Percentiles rank a stretch among this genome's conserved stretches.
Conservation (phyloP, 2,797 vertebrate species). For the Australoheros facetus region DNA sequence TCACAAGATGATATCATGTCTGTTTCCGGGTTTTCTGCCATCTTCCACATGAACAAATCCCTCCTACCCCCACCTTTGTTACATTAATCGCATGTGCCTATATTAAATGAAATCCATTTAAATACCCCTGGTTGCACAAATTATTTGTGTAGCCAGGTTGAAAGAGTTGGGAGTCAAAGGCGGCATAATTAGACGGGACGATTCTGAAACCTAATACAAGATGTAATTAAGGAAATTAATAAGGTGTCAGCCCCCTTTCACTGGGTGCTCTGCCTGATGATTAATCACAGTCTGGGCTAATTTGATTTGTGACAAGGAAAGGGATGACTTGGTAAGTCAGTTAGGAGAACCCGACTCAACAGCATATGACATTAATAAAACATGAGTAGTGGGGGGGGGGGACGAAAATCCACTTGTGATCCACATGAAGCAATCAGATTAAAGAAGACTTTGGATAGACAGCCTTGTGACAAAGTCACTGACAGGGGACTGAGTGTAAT, state of each 20-base stretch:
- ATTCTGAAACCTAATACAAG: slow-evolving; percentile 83
- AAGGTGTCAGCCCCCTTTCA: slow-evolving; percentile 83
- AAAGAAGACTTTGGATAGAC: slow-evolving; percentile 56
- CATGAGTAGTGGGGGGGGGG: slow-evolving; percentile 67
- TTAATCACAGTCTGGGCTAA: slow-evolving; percentile 84
- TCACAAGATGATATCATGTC: not conserved
- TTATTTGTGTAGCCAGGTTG: slow-evolving; percentile 78
- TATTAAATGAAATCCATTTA: slow-evolving; percentile 73
- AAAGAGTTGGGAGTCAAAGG: slow-evolving; percentile 80
- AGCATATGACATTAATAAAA: slow-evolving; percentile 83
- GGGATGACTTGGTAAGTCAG: slow-evolving; percentile 81
- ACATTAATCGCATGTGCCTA: slow-evolving; percentile 67
- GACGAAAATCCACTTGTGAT: slow-evolving; percentile 58
- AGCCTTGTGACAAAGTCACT: slow-evolving; percentile 34
- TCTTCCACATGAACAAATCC: slow-evolving; percentile 10
- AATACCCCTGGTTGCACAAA: slow-evolving; percentile 72
- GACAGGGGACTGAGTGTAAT: slow-evolving; percentile 32
- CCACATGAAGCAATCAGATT: slow-evolving; percentile 60
- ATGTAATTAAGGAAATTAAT: slow-evolving; percentile 87
- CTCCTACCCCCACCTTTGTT: slow-evolving; percentile 21
- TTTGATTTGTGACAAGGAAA: slow-evolving; percentile 86
- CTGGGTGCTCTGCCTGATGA: slow-evolving; percentile 74
- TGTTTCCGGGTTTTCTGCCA: not conserved
- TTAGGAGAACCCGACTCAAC: slow-evolving; percentile 73
- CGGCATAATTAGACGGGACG: slow-evolving; percentile 78